Base-by-base conservation (phyloP, 2,113 vertebrate genomes). In the Alectura lathami region DNA sequence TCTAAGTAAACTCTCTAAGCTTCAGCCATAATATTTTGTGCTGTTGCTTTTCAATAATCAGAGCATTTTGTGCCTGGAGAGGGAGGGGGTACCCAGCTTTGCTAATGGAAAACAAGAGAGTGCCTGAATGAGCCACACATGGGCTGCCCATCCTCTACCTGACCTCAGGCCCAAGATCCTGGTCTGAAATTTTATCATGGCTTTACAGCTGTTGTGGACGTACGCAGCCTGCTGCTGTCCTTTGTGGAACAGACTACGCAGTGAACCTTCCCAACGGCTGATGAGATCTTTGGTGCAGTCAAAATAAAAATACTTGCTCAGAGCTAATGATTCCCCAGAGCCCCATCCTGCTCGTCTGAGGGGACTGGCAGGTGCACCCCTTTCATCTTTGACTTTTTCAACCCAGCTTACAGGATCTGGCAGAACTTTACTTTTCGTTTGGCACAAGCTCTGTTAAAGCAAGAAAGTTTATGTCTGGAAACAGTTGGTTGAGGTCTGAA, bases 381-480 rank as follows among this genome's bases (percentile, higher is more conserved):
- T 86, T 90, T 91, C 43, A 78, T 81, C 68, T 86, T 63, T 75
- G 79, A 63, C 68, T 75, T 81, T 83, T 94, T 95, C 47, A 93
- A 83, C 51, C n/a, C 13, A 57, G 2, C 13, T 78, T 72, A 43
- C 9, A 0, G 30, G 30, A 8, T 77, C 48, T 81, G 77, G 68
- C 68, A 81, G 53, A 56, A 68, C 36, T 66, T 91, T 38, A 27
- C 32, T 84, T 91, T 86, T 91, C 43, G 29, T 72, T 87, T 88
- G 77, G 68, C 69, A 34, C 91, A 78, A 78, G 48, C 47, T 24
- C n/a, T 30, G 40, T 53, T 68, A 12, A 78, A 90, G 45, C 38
- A 79, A 64, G 51, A 73, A 93, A 45, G 86, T 72, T 88, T 69
- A 77, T 86, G 86, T 92, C 86, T 93, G 77, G 73, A 88, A 94